These are phyloP conservation scores for Siniperca undulata DNA, from an alignment of 2,797 vertebrate species.

Conservation along the genomic window DNA sequence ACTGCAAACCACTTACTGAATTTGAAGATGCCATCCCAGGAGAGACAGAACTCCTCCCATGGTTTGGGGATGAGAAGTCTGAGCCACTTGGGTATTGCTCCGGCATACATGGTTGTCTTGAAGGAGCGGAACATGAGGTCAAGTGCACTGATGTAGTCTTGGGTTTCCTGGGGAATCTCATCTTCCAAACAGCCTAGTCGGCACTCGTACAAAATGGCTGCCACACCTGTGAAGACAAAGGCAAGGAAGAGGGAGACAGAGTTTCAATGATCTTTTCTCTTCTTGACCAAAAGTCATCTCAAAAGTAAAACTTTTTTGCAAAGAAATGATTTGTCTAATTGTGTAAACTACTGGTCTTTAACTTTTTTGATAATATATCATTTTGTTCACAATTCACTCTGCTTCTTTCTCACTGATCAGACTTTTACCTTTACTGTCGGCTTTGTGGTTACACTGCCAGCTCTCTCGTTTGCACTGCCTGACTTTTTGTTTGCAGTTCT, in stretches of 20 bases:
- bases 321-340: too few species aligned
- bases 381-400: too few species aligned
- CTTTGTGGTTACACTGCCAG: too few species aligned
- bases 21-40: conserved; percentile 92
- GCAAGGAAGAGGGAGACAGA: not conserved
- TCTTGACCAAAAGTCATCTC: too few species aligned
- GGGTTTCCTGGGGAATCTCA: conserved; percentile 87
- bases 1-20: conserved; percentile 79
- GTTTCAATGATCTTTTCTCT: not conserved
- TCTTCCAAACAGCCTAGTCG: conserved; percentile 92
- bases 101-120: conserved; percentile 97
- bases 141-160: conserved; percentile 92
- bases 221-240: conserved; percentile 84
- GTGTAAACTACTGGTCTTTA: too few species aligned
- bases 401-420: too few species aligned
- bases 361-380: too few species aligned
- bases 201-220: conserved; percentile 91
- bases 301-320: too few species aligned
- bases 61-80: conserved; percentile 92
- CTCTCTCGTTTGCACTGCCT: too few species aligned
- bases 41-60: conserved; percentile 94
- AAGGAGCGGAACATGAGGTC: conserved; percentile 97
- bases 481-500: too few species aligned
- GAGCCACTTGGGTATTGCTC: conserved; percentile 95
- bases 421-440: too few species aligned